A percentile compares a stretch with the other conserved stretches of the same genome.
These are phyloP conservation scores for Leptopilina drosophilae DNA, from an alignment of 2,888 invertebrate species.

Conservation along the genomic window DNA sequence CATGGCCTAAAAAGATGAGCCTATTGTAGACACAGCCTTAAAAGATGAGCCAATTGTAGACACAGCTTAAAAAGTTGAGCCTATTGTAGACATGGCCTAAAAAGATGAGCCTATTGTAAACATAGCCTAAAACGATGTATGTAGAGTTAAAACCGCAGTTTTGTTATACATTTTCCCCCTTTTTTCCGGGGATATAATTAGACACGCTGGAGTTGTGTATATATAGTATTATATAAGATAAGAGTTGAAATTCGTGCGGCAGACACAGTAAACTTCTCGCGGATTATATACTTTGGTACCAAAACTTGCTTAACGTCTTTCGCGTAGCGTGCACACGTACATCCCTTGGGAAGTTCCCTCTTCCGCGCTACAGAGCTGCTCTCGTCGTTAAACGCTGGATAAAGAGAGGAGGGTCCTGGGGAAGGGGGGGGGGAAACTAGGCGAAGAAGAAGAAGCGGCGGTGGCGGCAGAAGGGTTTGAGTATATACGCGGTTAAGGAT, in stretches of 20 bases:
- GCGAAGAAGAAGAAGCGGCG: constrained; percentile 15
- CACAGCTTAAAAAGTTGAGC: no score
- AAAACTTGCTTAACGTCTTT: constrained; percentile 59
- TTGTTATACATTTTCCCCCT: no score
- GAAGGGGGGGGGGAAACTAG: not conserved
- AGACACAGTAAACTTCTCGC: constrained; percentile 69
- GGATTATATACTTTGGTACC: constrained; percentile 61
- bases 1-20: no score
- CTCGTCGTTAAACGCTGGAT: constrained; percentile 42
- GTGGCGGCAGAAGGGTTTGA: constrained; percentile 11
- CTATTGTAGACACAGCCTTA: no score
- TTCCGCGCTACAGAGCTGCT: constrained; percentile 24
- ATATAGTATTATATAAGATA: not conserved
- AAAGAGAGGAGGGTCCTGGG: constrained; percentile 34
- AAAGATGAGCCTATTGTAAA: no score
- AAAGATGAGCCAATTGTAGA: no score
- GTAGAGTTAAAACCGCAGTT: no score
- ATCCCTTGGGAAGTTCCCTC: constrained; percentile 28
- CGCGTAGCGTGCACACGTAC: constrained; percentile 43
- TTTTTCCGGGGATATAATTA: no score
- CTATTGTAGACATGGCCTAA: no score
- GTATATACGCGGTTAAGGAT: constrained; percentile 8
- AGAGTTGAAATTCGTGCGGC: constrained; percentile 57
- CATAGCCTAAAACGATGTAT: no score
- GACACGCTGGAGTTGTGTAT: not conserved